Conservation (phyloP, 2,113 vertebrate species). For the Podarcis muralis region DNA sequence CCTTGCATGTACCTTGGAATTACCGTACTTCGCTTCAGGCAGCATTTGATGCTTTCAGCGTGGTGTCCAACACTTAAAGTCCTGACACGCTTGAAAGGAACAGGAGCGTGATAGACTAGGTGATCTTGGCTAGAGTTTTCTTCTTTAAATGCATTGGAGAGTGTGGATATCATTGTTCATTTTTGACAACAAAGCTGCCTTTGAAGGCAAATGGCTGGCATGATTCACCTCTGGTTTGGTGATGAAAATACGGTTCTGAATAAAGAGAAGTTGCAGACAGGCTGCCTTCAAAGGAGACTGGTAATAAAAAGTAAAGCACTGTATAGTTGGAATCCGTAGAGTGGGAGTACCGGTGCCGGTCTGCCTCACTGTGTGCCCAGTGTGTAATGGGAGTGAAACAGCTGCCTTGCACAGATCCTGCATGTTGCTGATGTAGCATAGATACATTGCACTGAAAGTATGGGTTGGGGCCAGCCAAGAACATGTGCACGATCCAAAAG, state of each 20-base stretch:
- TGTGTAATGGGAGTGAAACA: neutral
- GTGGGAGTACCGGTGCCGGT: neutral
- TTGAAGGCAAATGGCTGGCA: neutral
- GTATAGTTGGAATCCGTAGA: neutral
- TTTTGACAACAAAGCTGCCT: neutral
- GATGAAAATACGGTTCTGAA: neutral
- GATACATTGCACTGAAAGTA: neutral
- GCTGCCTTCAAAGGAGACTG: neutral
- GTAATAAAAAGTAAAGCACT: neutral
- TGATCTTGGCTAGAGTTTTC: neutral
- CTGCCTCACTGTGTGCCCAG: neutral
- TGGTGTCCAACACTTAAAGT: neutral
- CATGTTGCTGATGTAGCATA: neutral
- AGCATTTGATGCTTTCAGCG: neutral
- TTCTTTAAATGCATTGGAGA: neutral
- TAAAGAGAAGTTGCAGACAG: neutral
- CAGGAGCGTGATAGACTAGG: neutral
- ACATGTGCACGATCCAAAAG: neutral
- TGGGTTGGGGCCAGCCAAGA: neutral
- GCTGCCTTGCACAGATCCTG: neutral
- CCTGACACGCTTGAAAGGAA: neutral
- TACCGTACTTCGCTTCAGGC: neutral
- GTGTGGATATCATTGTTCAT: neutral
- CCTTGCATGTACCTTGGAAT: neutral
- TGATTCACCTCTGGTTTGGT: neutral